Conservation (phyloP, 2,797 vertebrate species). For the Labeo calbasu region DNA sequence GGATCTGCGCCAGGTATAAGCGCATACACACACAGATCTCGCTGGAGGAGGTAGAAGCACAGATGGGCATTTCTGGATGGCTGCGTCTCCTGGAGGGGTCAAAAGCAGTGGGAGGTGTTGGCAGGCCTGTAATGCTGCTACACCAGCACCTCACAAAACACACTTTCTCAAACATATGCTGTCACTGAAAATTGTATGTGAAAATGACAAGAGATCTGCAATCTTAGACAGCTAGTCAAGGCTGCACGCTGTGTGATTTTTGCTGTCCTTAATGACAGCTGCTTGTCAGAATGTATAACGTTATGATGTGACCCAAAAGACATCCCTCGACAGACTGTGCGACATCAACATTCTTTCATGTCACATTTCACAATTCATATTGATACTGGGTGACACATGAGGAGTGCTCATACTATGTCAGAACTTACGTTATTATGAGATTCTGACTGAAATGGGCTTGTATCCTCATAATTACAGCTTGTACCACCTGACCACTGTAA, state of each 20-base stretch:
- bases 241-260: neutral
- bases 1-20: slow-evolving; percentile 34
- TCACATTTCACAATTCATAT: neutral
- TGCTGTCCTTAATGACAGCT: neutral
- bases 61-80: slow-evolving; percentile 60
- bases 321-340: neutral
- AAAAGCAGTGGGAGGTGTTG: slow-evolving; percentile 51
- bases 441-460: neutral
- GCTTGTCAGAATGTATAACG: neutral
- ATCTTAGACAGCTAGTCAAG: slow-evolving; percentile 2
- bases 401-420: neutral
- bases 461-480: neutral
- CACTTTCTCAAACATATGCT: slow-evolving; percentile 39
- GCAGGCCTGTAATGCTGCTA: slow-evolving; percentile 33
- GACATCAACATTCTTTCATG: neutral
- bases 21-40: slow-evolving; percentile 22
- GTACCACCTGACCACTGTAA: neutral
- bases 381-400: neutral
- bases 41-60: slow-evolving; percentile 48
- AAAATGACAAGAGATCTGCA: neutral
- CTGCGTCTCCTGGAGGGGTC: slow-evolving; percentile 53
- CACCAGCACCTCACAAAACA: slow-evolving; percentile 36
- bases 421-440: neutral
- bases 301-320: neutral
- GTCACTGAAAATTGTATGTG: slow-evolving; percentile 26